Base-by-base conservation (phyloP, 2,888 invertebrate genomes). In the Schizaphis graminum region DNA sequence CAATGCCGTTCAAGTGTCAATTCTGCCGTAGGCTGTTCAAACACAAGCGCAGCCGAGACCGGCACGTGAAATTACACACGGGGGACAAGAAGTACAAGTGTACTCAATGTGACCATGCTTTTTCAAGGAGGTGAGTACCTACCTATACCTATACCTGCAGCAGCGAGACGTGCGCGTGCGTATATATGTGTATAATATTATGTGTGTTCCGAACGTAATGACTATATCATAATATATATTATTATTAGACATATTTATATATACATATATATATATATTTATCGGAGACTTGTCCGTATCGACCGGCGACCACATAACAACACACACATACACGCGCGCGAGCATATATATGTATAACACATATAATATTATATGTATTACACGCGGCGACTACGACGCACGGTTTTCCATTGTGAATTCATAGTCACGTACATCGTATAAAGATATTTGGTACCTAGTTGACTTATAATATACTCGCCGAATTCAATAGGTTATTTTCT, bases 11-110 rank as follows among this genome's bases (percentile, higher is more conserved):
- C 96, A 97, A 98, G 95, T 99, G 99, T 96, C 98, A 98, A 95
- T 98, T 98, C 96, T 99, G 99, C 96, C 97, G 98, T 94, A 97
- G 99, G 95, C 96, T 98, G 95, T 99, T 99, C 97, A 99, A 99
- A 96, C 99, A 99, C 97, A 99, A 99, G 96, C 97, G 99, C 61
- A 98, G 98, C 95, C 97, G 99, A 94, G 99, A 99, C 96, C 97
- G 99, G 47, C 99, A 99, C 96, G 98, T 98, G 95, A 99, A 99
- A 96, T 97, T 99, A 94, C 97, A 97, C 96, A 97, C 97, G 3
- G 97, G 97, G n/a, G 96, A 96, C 95, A 97, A 96, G 95, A 97
- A 97, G 95, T 97, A 97, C 96, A 97, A 97, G 95, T 97, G 97
- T 95, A 96, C 96, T 94, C 96, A 97, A 95, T 99, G 99, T 96